phyloP scores from a whole-genome alignment of 2,113 vertebrate genomes.

The Boulengeromyrus knoepffleri region DNA sequence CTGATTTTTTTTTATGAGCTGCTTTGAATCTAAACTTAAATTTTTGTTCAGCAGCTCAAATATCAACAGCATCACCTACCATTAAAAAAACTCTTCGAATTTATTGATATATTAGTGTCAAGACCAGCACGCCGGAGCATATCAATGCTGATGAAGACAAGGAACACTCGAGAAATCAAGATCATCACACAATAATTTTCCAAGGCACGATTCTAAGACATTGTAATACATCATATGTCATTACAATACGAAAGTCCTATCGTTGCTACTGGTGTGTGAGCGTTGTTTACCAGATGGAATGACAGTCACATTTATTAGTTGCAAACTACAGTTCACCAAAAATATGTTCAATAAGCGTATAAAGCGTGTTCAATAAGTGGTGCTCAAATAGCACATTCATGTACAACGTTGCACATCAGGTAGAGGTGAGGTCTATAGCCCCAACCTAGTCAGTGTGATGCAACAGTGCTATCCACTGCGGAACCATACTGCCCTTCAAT shows the following conservation, averaged over 20 bases:
- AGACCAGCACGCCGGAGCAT: neutral
- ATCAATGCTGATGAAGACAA: neutral
- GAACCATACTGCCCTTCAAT: neutral
- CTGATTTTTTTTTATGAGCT: neutral
- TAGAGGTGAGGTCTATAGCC: neutral
- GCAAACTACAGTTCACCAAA: neutral
- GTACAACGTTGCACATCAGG: neutral
- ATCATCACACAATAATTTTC: neutral
- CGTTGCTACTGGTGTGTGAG: neutral
- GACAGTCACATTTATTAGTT: neutral
- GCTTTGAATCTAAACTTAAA: neutral
- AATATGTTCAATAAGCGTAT: neutral
- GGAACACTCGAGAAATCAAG: neutral
- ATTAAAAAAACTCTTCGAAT: neutral
- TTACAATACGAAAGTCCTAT: neutral
- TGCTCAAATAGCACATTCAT: neutral
- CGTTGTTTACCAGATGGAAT: neutral
- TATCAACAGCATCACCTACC: neutral
- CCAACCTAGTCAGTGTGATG: neutral
- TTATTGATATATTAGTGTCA: neutral
- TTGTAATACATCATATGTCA: neutral
- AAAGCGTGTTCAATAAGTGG: neutral
- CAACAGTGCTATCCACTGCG: neutral
- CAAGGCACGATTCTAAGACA: neutral
- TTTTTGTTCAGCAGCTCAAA: neutral